Percentiles rank a stretch among this genome's conserved stretches.
phyloP scores from a whole-genome alignment of 2,888 invertebrate species.

The Ommatoiulus sabulosus region DNA sequence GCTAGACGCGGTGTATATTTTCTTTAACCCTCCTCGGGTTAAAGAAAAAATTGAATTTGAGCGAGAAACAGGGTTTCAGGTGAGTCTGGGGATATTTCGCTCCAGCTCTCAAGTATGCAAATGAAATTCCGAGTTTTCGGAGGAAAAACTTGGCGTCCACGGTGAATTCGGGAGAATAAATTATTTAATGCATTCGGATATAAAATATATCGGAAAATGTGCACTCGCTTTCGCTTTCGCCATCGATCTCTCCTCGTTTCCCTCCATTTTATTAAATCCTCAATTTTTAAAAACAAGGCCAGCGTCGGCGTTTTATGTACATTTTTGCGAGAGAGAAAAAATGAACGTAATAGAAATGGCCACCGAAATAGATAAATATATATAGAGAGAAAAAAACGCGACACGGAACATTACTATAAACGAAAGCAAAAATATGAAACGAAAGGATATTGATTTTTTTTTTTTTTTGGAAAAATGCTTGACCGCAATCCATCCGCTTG shows the following conservation, averaged over 20 bases:
- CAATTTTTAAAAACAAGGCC: slow-evolving; percentile 27
- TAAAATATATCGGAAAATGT: neutral
- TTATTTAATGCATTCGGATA: slow-evolving; percentile 39
- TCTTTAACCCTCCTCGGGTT: too few species aligned
- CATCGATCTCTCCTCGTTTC: neutral
- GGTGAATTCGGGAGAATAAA: neutral
- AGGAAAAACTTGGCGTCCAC: neutral
- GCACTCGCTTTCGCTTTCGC: neutral
- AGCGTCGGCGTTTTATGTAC: neutral
- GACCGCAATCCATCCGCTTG: slow-evolving; percentile 22
- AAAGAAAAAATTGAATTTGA: neutral
- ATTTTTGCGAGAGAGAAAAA: neutral
- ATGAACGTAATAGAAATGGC: neutral
- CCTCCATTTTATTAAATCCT: slow-evolving; percentile 36
- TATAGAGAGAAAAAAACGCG: neutral
- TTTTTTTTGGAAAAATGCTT: neutral
- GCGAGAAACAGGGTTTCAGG: neutral
- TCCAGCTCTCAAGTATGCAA: slow-evolving; percentile 22
- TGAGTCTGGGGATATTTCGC: neutral
- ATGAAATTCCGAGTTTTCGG: slow-evolving; percentile 32
- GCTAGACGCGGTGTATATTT: neutral
- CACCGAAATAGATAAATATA: slow-evolving; percentile 10
- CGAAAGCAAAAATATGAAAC: slow-evolving; percentile 30
- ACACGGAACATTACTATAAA: slow-evolving; percentile 25
- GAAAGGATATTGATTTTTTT: slow-evolving; percentile 19